Conservation (phyloP, 2,113 vertebrate genomes). For the Agapornis roseicollis region DNA sequence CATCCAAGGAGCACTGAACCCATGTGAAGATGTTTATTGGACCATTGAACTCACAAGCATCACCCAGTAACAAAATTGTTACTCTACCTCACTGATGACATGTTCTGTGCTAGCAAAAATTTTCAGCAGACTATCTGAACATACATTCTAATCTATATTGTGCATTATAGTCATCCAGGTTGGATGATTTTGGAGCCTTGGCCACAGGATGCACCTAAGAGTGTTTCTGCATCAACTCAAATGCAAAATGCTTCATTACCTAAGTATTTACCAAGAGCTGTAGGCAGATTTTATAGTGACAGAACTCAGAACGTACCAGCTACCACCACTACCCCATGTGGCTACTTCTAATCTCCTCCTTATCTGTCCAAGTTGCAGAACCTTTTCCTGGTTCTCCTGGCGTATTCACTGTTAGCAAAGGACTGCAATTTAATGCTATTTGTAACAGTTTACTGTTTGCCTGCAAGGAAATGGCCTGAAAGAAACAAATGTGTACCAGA, state of each 20-base stretch:
- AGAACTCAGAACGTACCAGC: background rate
- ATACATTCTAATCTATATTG: background rate
- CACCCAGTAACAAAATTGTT: background rate
- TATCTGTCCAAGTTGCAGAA: background rate
- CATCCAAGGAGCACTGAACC: background rate
- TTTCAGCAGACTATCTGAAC: background rate
- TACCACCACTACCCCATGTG: background rate
- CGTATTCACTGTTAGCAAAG: background rate
- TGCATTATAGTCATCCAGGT: background rate
- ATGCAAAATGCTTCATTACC: background rate
- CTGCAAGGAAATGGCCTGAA: background rate
- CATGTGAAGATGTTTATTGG: background rate
- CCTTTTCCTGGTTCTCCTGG: background rate
- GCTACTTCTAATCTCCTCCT: background rate
- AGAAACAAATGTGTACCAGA: background rate
- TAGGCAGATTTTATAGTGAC: background rate
- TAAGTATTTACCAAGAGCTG: background rate
- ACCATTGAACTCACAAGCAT: background rate
- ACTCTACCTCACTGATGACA: background rate
- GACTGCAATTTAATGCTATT: background rate
- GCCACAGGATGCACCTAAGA: background rate
- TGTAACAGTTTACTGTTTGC: background rate
- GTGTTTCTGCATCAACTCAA: background rate
- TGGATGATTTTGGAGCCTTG: background rate
- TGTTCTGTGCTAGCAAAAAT: background rate